Percentiles rank a stretch among this genome's conserved stretches.
phyloP scores from a whole-genome alignment of 64 coral and sea anemone species.

The Trachythela sp. region DNA sequence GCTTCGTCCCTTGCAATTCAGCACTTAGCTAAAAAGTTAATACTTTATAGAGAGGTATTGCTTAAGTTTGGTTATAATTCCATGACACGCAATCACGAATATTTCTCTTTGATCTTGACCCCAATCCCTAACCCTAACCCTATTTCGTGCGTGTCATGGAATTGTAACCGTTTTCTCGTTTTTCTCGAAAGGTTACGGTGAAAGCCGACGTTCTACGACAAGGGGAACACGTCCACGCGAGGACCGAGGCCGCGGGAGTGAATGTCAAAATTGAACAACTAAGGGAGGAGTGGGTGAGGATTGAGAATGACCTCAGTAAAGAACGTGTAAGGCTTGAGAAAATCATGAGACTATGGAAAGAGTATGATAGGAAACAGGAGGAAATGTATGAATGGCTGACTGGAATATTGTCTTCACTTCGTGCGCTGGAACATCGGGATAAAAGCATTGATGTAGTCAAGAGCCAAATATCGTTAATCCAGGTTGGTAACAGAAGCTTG shows the following conservation, averaged over 20 bases:
- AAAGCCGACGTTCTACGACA: not conserved
- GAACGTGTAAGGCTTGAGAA: not conserved
- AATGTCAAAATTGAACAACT: not conserved
- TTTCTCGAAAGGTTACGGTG: not conserved
- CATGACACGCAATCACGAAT: too few relatives aligned
- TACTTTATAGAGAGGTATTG: too few relatives aligned
- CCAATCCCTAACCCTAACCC: too few relatives aligned
- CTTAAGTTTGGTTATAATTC: too few relatives aligned
- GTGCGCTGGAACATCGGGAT: not conserved
- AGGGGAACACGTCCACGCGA: not conserved
- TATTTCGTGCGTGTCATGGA: too few relatives aligned
- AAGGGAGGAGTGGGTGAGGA: not conserved
- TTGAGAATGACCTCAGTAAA: not conserved
- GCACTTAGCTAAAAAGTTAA: too few relatives aligned
- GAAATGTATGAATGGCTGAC: conserved; percentile 11
- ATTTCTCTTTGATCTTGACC: too few relatives aligned
- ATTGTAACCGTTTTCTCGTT: too few relatives aligned
- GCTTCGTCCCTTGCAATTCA: too few relatives aligned
- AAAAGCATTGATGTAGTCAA: not conserved
- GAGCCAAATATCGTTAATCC: not conserved
- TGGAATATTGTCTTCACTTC: not conserved
- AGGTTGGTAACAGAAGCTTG: not conserved
- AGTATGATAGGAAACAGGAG: not conserved
- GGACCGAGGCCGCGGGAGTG: not conserved
- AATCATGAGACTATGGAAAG: not conserved